Conservation (phyloP, 1,140 invertebrate species). For the Pinna nobilis region DNA sequence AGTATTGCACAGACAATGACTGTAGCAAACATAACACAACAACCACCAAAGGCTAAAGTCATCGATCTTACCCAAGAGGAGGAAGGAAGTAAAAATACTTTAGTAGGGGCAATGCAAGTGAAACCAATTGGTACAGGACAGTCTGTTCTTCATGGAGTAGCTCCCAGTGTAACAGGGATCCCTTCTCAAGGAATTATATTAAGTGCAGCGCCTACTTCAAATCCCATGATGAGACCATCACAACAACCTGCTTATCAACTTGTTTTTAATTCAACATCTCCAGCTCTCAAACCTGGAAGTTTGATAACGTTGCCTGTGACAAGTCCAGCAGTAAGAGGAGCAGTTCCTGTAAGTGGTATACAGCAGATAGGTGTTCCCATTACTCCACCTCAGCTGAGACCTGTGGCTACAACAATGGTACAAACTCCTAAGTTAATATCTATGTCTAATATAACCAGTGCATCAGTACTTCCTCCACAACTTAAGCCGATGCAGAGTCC, state of each 20-base stretch:
- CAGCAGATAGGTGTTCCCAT: no score
- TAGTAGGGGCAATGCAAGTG: conserved; percentile 5
- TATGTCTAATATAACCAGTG: background rate
- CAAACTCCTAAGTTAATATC: background rate
- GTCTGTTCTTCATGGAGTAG: conserved; percentile 13
- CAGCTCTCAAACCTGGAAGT: conserved; percentile 40
- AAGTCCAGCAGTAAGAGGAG: conserved; percentile 1
- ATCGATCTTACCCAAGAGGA: conserved; percentile 57
- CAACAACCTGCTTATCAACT: conserved; percentile 43
- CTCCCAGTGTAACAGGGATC: conserved; percentile 30
- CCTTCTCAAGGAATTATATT: conserved; percentile 43
- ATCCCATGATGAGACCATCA: conserved; percentile 36
- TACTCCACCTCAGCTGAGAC: no score
- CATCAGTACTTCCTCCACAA: background rate
- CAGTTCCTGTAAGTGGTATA: no score
- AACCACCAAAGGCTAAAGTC: conserved; percentile 33
- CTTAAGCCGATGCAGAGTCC: no score
- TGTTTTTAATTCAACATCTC: conserved; percentile 46
- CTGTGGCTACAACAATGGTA: no score
- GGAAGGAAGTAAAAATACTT: conserved; percentile 32
- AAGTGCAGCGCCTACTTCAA: conserved; percentile 45
- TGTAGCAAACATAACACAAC: background rate
- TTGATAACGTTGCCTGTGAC: conserved; percentile 42
- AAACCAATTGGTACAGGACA: background rate
- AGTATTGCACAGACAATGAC: background rate